Percentiles rank a stretch among this genome's conserved stretches.
These are phyloP conservation scores for Nymphicus hollandicus DNA, from an alignment of 2,113 vertebrate species.

Conservation along the genomic window DNA sequence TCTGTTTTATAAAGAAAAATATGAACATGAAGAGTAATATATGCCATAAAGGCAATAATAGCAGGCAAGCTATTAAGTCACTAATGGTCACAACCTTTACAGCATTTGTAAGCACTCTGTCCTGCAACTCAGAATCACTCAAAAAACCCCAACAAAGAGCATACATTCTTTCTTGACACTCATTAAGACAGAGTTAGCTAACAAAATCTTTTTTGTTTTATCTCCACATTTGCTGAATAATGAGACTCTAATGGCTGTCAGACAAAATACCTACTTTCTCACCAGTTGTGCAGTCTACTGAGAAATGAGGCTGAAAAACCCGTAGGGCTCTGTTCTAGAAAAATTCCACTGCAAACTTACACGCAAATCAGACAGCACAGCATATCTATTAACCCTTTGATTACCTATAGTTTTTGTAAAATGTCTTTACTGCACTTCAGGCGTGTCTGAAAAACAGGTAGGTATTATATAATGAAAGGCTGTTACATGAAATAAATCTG, in stretches of 20 bases:
- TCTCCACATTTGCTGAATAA: constrained; percentile 54
- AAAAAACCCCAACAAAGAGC: neutral
- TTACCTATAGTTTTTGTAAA: neutral
- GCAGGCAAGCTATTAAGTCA: neutral
- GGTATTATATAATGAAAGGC: neutral
- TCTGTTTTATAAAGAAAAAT: neutral
- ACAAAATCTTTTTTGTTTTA: constrained; percentile 45
- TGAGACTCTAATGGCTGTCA: constrained; percentile 53
- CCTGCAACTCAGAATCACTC: constrained; percentile 15
- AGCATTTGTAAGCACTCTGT: neutral
- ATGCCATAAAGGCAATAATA: neutral
- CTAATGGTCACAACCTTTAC: neutral
- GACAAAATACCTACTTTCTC: constrained; percentile 48
- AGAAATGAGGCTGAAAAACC: constrained; percentile 64
- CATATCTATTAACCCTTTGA: neutral
- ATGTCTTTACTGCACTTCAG: neutral
- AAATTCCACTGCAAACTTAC: constrained; percentile 32
- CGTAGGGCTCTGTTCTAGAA: constrained; percentile 30
- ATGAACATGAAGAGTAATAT: neutral
- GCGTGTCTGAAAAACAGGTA: neutral
- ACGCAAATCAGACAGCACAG: constrained; percentile 8
- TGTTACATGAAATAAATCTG: neutral
- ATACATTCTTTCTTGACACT: constrained; percentile 15
- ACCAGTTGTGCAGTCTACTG: constrained; percentile 52
- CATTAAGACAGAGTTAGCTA: constrained; percentile 20